Base-by-base conservation (phyloP, 2,888 invertebrate species). In the Dastarcus helophoroides region DNA sequence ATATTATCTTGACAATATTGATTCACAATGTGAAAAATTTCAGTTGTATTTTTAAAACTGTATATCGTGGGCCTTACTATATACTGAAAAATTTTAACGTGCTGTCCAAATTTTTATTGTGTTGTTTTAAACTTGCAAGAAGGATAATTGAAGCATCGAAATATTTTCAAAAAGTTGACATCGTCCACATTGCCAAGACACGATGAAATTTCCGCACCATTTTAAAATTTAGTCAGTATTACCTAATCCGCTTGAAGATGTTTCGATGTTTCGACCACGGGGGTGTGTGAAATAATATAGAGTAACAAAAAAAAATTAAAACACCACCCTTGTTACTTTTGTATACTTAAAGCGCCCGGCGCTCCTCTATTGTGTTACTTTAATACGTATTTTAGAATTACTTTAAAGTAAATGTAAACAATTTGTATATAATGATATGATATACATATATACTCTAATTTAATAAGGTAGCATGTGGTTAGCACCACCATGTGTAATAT, bases 61-160 rank as follows among this genome's bases (percentile, higher is more conserved):
- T 61, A 58, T 61, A 61, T 62, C 60, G 62, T 65, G 64, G 64
- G 64, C 64, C 64, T 64, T 64, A 64, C 62, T 63, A 60, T 60
- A 63, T 57, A 63, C 62, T 62, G 61, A 61, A 62, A n/a, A 61
- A 58, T 60, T 58, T 53, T 58, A 51, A 53, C 52, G 61, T 63
- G 59, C 62, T 64, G 64, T 64, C 64, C 62, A 64, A 62, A 59
- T 53, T 53, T 51, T 55, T 47, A 41, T 38, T 42, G 29, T 45
- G 42, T 41, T 39, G 46, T 44, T 46, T 49, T 40, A 40, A 45
- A 44, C 46, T 48, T 48, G 48, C 46, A 42, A 44, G 35, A n/a
- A n/a, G n/a, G n/a, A n/a, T n/a, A n/a, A n/a, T n/a, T n/a, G n/a
- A n/a, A n/a, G n/a, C n/a, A n/a, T n/a, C n/a, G n/a, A n/a, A n/a